Evolutionary conservation across 2,113 vertebrate genomes (phyloP), one percentile per base, ranked within the genome.

Genomic region (Atractosteus spatula): DNA sequence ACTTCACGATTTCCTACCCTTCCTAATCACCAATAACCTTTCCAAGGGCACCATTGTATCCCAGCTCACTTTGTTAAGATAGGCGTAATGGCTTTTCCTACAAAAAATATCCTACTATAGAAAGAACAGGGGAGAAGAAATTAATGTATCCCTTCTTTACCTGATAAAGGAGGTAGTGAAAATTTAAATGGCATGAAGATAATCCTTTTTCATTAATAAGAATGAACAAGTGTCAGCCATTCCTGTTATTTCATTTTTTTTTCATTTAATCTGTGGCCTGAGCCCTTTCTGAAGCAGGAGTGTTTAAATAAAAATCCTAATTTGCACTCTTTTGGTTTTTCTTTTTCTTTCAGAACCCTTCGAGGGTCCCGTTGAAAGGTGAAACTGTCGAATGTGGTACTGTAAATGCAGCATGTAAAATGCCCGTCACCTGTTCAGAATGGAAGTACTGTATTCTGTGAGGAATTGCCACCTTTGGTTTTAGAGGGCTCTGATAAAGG

Each of bases 51-150:
- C 77, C 72, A 82, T 88, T 89, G 86, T 88, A 83, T 81, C 77
- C 75, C 13, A 71, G 80, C 80, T 74, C 76, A 84, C 78, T 85
- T 85, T 76, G 84, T 88, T 86, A 87, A 81, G 85, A 86, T 85
- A 79, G 69, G 76, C 76, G 83, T 84, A 88, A 88, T 86, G 74
- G 83, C 77, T 78, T 82, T 86, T 83, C 59, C 71, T 59, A 68
- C 66, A 57, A 63, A 73, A 66, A 67, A 66, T 76, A 43, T 68
- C 59, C 68, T 41, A 59, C 41, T 66, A 70, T 63, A 59, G 66
- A 85, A 70, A 77, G 68, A 70, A 74, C 65, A 75, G 10, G n/a
- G 61, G 74, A 61, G 72, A 74, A 51, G 72, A 77, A 81, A 80
- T 83, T 77, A 80, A 86, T 74, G 70, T 66, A 62, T 47, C 76